Conservation (phyloP, 2,888 invertebrate genomes). For the Epinotia bilunana region DNA sequence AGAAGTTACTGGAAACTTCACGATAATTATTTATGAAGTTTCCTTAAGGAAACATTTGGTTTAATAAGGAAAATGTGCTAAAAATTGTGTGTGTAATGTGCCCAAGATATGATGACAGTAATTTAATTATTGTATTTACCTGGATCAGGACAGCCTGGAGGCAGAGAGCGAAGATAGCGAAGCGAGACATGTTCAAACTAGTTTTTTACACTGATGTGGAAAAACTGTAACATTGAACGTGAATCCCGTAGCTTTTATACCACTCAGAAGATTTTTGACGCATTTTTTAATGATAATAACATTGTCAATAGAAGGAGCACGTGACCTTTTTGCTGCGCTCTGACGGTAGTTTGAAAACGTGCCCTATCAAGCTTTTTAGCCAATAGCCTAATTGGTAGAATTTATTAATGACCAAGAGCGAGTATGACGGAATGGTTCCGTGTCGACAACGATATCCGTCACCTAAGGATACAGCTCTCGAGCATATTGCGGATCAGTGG, state of each 20-base stretch:
- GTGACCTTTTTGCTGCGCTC: slow-evolving; percentile 49
- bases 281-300: background rate
- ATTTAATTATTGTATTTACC: background rate
- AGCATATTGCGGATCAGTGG: no score
- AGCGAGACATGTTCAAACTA: slow-evolving; percentile 28
- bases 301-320: background rate
- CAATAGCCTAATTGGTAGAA: background rate
- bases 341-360: slow-evolving; percentile 38
- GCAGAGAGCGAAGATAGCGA: slow-evolving; percentile 16
- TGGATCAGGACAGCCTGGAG: slow-evolving; percentile 32
- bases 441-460: no score
- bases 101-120: no score
- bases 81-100: no score
- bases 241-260: background rate
- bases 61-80: no score
- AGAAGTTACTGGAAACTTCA: no score
- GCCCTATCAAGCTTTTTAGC: background rate
- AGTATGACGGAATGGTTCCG: background rate
- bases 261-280: background rate
- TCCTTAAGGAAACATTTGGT: no score
- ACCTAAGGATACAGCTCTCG: no score
- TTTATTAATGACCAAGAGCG: background rate
- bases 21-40: no score
- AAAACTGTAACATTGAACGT: background rate
- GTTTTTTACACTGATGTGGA: background rate